These are phyloP conservation scores for Artibeus jamaicensis DNA, from an alignment of 2,797 vertebrate genomes.

Conservation along the genomic window DNA sequence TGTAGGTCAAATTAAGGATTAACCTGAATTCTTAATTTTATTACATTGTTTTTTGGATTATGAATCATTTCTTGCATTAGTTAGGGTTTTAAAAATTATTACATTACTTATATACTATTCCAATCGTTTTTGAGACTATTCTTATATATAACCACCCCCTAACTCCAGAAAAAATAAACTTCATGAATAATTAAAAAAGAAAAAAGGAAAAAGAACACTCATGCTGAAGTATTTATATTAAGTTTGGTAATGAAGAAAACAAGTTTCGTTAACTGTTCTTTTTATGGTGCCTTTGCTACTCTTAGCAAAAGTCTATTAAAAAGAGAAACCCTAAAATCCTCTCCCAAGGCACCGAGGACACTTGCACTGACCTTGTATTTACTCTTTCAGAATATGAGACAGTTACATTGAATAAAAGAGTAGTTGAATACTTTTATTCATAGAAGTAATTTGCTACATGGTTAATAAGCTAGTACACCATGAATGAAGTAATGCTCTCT, in stretches of 20 bases:
- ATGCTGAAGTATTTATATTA: slow-evolving; percentile 61
- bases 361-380: slow-evolving; percentile 46
- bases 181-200: slow-evolving; percentile 46
- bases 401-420: not conserved
- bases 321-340: slow-evolving; percentile 52
- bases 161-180: not conserved
- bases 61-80: slow-evolving; percentile 7
- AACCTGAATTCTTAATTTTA: slow-evolving; percentile 2
- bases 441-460: not conserved
- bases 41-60: not conserved
- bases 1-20: slow-evolving; percentile 39
- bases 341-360: slow-evolving; percentile 29
- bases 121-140: slow-evolving; percentile 35
- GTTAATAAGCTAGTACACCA: not conserved
- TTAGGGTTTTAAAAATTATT: not conserved
- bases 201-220: slow-evolving; percentile 2
- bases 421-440: not conserved
- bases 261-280: slow-evolving; percentile 61
- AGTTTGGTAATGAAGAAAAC: slow-evolving; percentile 59
- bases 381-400: slow-evolving; percentile 16
- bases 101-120: slow-evolving; percentile 10
- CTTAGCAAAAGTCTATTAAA: slow-evolving; percentile 62
- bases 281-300: slow-evolving; percentile 61
- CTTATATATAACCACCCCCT: not conserved
- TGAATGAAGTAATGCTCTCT: not conserved